Evolutionary conservation across 2,888 invertebrate species (phyloP).

Genomic region (Anoplius nigerrimus): DNA sequence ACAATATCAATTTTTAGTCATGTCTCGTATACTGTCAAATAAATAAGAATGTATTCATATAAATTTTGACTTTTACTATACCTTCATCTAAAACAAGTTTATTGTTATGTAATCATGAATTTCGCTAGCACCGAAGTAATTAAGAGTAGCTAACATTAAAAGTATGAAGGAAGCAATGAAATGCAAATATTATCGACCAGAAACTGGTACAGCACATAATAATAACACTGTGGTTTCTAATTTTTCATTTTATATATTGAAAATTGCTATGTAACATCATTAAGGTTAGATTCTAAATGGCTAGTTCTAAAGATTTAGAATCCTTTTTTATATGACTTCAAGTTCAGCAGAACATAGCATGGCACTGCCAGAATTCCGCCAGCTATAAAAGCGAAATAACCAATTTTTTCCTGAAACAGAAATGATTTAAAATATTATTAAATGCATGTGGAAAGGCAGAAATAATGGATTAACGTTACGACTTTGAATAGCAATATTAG

Average conservation of each 20-base stretch:
- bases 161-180: no score
- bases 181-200: no score
- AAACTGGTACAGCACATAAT: no score
- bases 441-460: neutral
- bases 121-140: no score
- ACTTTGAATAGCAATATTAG: no score
- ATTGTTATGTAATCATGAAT: no score
- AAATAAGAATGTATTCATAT: no score
- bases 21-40: no score
- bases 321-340: slow-evolving; percentile 6
- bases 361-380: slow-evolving; percentile 11
- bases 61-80: no score
- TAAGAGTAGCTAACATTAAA: no score
- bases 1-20: no score
- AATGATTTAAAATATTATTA: neutral
- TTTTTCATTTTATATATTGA: neutral
- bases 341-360: neutral
- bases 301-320: neutral
- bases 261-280: neutral
- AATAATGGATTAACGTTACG: neutral
- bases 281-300: neutral
- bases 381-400: neutral
- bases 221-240: neutral
- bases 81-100: no score
- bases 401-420: slow-evolving; percentile 32